These are phyloP conservation scores for Thamnophis sirtalis DNA, from an alignment of 2,113 vertebrate genomes.

Conservation along the genomic window DNA sequence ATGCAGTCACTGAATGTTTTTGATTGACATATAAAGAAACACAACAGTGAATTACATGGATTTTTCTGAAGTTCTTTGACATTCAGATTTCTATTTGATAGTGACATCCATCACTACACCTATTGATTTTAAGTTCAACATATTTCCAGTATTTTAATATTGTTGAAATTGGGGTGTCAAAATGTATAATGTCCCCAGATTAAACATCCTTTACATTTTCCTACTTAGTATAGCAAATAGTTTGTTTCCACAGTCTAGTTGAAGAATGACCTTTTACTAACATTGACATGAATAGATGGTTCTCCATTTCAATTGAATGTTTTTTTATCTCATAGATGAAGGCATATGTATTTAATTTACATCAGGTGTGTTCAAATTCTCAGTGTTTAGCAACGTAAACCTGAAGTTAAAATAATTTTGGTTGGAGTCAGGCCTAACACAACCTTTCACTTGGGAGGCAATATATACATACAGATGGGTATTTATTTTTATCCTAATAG, in stretches of 20 bases:
- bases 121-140: constrained; percentile 26
- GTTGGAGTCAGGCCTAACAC: background rate
- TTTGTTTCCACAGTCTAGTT: constrained; percentile 2
- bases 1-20: constrained; percentile 27
- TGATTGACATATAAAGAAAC: constrained; percentile 39
- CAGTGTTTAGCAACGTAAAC: constrained; percentile 19
- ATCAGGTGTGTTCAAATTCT: constrained; percentile 30
- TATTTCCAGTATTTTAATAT: constrained; percentile 21
- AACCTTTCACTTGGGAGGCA: background rate
- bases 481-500: background rate
- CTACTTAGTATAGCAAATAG: constrained; percentile 21
- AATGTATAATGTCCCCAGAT: constrained; percentile 13
- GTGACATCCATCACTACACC: constrained; percentile 15
- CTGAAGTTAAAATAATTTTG: background rate
- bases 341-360: background rate
- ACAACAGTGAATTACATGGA: constrained; percentile 24
- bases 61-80: constrained; percentile 31
- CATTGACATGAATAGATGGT: background rate
- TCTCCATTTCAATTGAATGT: background rate
- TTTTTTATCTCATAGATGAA: background rate
- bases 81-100: constrained; percentile 35
- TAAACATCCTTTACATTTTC: constrained; percentile 26
- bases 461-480: background rate
- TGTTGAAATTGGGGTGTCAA: constrained; percentile 21
- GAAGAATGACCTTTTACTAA: constrained; percentile 21